phyloP scores from a whole-genome alignment of 2,113 vertebrate species.

The Scomber scombrus region DNA sequence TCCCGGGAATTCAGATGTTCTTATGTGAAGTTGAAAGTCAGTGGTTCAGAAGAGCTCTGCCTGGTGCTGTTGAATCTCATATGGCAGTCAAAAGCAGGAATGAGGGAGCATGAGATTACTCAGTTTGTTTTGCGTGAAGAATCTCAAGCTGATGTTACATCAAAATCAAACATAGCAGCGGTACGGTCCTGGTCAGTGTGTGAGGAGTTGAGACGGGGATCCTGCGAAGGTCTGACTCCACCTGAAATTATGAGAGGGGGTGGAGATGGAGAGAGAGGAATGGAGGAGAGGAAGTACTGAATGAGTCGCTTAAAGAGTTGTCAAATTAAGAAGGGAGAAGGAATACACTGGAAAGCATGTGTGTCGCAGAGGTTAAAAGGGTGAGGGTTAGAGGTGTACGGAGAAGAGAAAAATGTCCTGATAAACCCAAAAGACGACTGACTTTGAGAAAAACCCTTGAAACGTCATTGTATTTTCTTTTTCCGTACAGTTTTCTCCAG shows the following conservation, averaged over 20 bases:
- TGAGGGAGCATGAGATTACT: slow-evolving; percentile 19
- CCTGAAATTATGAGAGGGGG: slow-evolving; percentile 72
- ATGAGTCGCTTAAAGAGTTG: slow-evolving; percentile 49
- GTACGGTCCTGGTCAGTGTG: slow-evolving; percentile 41
- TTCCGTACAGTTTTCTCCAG: slow-evolving; percentile 17
- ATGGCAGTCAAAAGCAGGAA: slow-evolving; percentile 35
- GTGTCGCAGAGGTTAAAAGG: slow-evolving; percentile 5
- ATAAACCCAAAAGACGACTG: slow-evolving; percentile 4
- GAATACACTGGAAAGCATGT: not conserved
- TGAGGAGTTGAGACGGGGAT: slow-evolving; percentile 44
- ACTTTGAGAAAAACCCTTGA: not conserved
- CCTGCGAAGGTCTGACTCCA: slow-evolving; percentile 53
- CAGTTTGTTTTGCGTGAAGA: slow-evolving; percentile 5
- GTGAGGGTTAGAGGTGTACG: slow-evolving; percentile 18
- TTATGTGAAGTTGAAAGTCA: slow-evolving; percentile 50
- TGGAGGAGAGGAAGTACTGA: slow-evolving; percentile 59
- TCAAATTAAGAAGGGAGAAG: slow-evolving; percentile 25
- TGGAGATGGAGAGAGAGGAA: slow-evolving; percentile 67
- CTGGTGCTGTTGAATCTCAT: slow-evolving; percentile 46
- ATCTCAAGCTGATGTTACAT: slow-evolving; percentile 27
- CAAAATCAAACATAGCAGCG: slow-evolving; percentile 34
- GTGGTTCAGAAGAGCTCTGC: slow-evolving; percentile 31
- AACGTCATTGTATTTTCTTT: slow-evolving; percentile 3
- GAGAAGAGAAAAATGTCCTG: slow-evolving; percentile 14
- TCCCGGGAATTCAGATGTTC: not conserved